Evolutionary conservation across 1,140 invertebrate species (phyloP).

Genomic region (Popillia japonica): DNA sequence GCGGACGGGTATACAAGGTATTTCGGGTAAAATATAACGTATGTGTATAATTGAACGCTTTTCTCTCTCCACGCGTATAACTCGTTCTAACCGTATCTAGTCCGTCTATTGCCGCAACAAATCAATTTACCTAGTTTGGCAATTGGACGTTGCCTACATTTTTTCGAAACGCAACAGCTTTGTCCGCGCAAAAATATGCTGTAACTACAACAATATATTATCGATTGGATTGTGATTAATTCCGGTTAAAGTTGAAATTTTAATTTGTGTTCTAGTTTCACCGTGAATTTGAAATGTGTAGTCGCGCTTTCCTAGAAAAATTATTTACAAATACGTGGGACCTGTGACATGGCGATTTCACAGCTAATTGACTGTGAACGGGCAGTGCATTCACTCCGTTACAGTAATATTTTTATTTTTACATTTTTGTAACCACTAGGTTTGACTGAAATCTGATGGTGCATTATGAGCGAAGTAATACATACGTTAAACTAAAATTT

Average conservation of each 20-base stretch:
- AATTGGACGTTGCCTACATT: background rate
- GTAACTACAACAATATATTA: background rate
- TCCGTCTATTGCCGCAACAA: background rate
- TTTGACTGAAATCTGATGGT: too few species aligned
- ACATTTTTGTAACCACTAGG: too few species aligned
- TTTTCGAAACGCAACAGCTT: background rate
- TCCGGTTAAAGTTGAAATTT: background rate
- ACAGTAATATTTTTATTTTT: too few species aligned
- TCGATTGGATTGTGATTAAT: background rate
- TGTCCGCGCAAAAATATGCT: background rate
- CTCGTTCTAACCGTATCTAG: background rate
- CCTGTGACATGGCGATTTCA: background rate
- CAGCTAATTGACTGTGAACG: background rate
- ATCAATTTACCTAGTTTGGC: background rate
- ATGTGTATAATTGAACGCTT: background rate
- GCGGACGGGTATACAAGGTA: too few species aligned
- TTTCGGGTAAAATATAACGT: too few species aligned
- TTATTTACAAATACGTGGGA: background rate
- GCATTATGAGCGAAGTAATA: too few species aligned
- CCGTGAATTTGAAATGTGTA: too few species aligned
- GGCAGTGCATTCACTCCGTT: too few species aligned
- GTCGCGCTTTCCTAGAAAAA: background rate
- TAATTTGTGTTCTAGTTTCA: slow-evolving; percentile 1
- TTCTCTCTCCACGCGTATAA: background rate
- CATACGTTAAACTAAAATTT: too few species aligned